Percentiles rank a stretch among this genome's conserved stretches.
These are phyloP conservation scores for Druceiella hillmani DNA, from an alignment of 2,888 invertebrate genomes.

Conservation along the genomic window DNA sequence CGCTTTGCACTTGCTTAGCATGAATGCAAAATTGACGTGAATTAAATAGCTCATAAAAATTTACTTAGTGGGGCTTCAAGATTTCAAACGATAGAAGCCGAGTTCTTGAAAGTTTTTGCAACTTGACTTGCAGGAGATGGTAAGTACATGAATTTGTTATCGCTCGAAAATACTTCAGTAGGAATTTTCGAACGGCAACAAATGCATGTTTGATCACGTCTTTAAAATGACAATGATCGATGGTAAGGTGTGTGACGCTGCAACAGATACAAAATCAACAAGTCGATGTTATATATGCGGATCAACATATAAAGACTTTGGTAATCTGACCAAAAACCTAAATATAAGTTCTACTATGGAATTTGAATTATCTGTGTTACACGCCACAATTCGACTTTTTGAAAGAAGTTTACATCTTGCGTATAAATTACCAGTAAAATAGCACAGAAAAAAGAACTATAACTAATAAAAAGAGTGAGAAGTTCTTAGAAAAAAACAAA, in stretches of 20 bases:
- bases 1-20: too few relatives aligned
- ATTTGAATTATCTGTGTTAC: slow-evolving; percentile 24
- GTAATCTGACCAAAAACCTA: slow-evolving; percentile 20
- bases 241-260: slow-evolving; percentile 26
- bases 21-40: too few relatives aligned
- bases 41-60: too few relatives aligned
- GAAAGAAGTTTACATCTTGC: slow-evolving; percentile 23
- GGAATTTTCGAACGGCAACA: too few relatives aligned
- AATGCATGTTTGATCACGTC: slow-evolving; percentile 9
- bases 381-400: slow-evolving; percentile 23
- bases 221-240: slow-evolving; percentile 23
- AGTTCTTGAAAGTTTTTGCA: too few relatives aligned
- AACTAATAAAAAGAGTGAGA: slow-evolving; percentile 7
- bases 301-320: slow-evolving; percentile 25
- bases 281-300: slow-evolving; percentile 26
- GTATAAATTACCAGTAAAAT: slow-evolving; percentile 24
- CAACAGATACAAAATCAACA: slow-evolving; percentile 22
- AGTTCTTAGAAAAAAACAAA: slow-evolving; percentile 4
- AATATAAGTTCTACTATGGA: slow-evolving; percentile 19
- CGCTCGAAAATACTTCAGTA: too few relatives aligned
- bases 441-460: slow-evolving; percentile 17
- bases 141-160: too few relatives aligned
- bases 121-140: too few relatives aligned
- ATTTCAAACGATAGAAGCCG: too few relatives aligned
- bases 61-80: too few relatives aligned